These are phyloP conservation scores for Nymphalis polychloros DNA, from an alignment of 2,888 invertebrate genomes.

Conservation along the genomic window DNA sequence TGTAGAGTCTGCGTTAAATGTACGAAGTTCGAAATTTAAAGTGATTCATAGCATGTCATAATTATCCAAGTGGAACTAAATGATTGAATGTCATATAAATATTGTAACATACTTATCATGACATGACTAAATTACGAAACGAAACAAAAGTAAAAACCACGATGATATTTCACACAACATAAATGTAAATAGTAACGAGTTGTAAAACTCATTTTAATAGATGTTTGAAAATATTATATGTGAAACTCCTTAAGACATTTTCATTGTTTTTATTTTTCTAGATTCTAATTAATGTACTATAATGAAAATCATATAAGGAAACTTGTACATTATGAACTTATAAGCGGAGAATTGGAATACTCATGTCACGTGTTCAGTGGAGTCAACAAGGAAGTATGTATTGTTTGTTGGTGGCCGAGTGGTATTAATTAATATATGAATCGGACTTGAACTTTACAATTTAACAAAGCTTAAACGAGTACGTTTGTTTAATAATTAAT, in stretches of 20 bases:
- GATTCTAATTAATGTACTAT: neutral
- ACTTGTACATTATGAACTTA: constrained; percentile 12
- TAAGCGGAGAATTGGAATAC: constrained; percentile 18
- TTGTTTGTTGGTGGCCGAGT: constrained; percentile 8
- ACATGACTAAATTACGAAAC: neutral
- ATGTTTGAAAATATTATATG: neutral
- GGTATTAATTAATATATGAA: constrained; percentile 11
- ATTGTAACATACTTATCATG: neutral
- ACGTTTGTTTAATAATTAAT: too few relatives aligned
- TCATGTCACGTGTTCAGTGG: constrained; percentile 18
- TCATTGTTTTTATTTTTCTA: constrained; percentile 2
- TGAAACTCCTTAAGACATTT: neutral
- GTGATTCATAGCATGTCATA: constrained; percentile 20
- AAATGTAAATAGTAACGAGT: neutral
- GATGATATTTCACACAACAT: neutral
- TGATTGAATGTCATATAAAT: constrained; percentile 23
- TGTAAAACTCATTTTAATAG: neutral
- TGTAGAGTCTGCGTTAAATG: neutral
- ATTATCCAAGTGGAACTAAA: constrained; percentile 16
- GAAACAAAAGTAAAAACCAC: neutral
- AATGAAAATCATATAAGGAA: constrained; percentile 16
- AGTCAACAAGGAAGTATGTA: constrained; percentile 30
- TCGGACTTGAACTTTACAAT: constrained; percentile 6
- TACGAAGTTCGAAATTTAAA: neutral
- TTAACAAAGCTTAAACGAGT: neutral